Evolutionary conservation across 92 coral and sea anemone genomes (phyloP).

Genomic region (Paramuricea clavata): DNA sequence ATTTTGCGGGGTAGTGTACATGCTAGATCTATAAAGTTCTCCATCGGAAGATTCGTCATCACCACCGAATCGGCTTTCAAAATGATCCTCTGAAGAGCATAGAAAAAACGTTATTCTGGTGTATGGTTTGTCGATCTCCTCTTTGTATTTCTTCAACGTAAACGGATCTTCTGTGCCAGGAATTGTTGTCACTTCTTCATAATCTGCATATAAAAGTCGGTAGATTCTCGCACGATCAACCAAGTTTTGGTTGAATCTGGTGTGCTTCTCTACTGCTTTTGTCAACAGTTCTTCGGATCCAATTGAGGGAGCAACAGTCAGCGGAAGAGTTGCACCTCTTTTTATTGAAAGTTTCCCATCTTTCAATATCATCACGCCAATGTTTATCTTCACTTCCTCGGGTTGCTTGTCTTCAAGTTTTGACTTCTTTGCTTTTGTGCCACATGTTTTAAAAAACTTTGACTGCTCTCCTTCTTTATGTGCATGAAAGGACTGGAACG

Average conservation of each 20-base stretch:
- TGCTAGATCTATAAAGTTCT: no score
- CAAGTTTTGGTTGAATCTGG: conserved; percentile 51
- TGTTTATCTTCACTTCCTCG: neutral
- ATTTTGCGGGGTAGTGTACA: no score
- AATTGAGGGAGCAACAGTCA: conserved; percentile 42
- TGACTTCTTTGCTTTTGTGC: neutral
- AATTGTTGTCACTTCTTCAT: no score
- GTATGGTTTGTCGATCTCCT: no score
- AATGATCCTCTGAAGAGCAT: no score
- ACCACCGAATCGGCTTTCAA: no score
- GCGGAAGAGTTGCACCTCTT: conserved; percentile 48
- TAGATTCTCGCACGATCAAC: neutral
- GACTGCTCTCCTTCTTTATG: neutral
- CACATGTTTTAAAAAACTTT: conserved; percentile 8
- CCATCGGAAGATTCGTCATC: no score
- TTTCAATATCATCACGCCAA: conserved; percentile 6
- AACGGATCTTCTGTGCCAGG: no score
- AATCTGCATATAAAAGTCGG: conserved; percentile 38
- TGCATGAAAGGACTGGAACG: conserved; percentile 19
- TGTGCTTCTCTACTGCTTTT: conserved; percentile 54
- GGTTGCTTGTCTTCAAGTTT: neutral
- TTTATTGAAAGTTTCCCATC: conserved; percentile 39
- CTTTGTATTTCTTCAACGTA: no score
- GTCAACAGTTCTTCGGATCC: conserved; percentile 32
- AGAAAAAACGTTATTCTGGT: no score